Base-by-base conservation (phyloP, 1,140 invertebrate genomes). In the Tetramorium alpestre region DNA sequence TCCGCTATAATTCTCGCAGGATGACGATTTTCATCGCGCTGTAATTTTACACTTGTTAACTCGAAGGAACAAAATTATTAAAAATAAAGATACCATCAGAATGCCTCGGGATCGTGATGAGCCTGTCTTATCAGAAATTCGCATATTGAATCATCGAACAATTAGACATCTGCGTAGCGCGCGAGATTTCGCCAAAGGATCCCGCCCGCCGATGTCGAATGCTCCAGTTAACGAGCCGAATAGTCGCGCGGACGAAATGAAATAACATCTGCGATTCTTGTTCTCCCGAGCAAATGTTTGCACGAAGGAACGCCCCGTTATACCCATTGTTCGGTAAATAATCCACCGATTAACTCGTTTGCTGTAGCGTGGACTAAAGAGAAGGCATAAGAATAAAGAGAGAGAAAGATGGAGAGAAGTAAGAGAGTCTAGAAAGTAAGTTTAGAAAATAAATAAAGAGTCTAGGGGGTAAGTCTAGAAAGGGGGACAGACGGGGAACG, bases 311-410 rank as follows among this genome's bases (percentile, higher is more conserved):
- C 90, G 87, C 75, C 58, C 88, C 75, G 84, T 89, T 91, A 89
- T 89, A 84, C 89, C 88, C 91, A 87, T 92, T 92, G 85, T 92
- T 92, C 80, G 89, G 90, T 92, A 94, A 94, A 94, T 93, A 94
- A 92, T 90, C 72, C 92, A 75, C 25, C 78, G 78, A 51, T 87
- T 88, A 92, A 91, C 90, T 92, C 93, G 93, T 92, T 91, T 81
- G 72, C 88, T 64, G 72, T 69, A 49, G 69, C 54, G 80, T 58
- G 65, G 72, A 64, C 41, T 58, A 44, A 51, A 56, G 76, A 65
- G 18, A 62, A 47, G 25, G 51, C 25, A 41, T n/a, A 10, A 58
- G 77, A 44, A 13, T 16, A 11, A 70, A 75, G 44, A 67, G 11
- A 49, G 8, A 56, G 28, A 49, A 41, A 22, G 22, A 47, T 11